A percentile compares a stretch with the other conserved stretches of the same genome.
Evolutionary conservation across 2,113 vertebrate species (phyloP).

Genomic region (Rostratula benghalensis): DNA sequence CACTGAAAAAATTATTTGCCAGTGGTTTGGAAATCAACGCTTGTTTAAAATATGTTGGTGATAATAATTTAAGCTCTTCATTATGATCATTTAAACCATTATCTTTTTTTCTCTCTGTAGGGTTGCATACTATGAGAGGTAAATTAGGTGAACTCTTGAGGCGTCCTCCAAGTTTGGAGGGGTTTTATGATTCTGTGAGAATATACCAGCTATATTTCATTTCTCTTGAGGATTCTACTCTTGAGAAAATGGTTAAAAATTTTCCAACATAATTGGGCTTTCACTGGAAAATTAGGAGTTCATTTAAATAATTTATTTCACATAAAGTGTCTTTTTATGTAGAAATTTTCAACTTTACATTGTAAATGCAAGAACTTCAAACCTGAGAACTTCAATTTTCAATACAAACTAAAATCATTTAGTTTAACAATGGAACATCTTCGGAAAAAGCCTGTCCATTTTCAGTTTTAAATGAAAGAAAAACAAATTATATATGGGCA

Average conservation of each 20-base stretch:
- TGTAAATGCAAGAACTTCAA: slow-evolving; percentile 57
- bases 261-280: slow-evolving; percentile 69
- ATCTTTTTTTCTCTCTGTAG: not conserved
- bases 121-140: not conserved
- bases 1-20: not conserved
- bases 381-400: slow-evolving; percentile 37
- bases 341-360: slow-evolving; percentile 59
- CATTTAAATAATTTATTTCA: slow-evolving; percentile 73
- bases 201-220: slow-evolving; percentile 51
- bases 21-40: not conserved
- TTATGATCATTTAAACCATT: not conserved
- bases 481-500: not conserved
- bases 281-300: slow-evolving; percentile 66
- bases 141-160: slow-evolving; percentile 46
- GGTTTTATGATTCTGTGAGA: slow-evolving; percentile 59
- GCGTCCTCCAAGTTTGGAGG: slow-evolving; percentile 9
- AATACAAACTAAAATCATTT: slow-evolving; percentile 47
- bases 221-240: slow-evolving; percentile 57
- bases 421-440: not conserved
- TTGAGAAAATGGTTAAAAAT: slow-evolving; percentile 65
- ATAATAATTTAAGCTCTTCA: slow-evolving; percentile 29
- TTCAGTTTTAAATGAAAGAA: slow-evolving; percentile 22
- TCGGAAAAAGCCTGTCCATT: not conserved
- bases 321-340: slow-evolving; percentile 66
- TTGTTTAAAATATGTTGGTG: slow-evolving; percentile 21